Conservation (phyloP, 2,113 vertebrate genomes). For the Opisthocomus hoazin region DNA sequence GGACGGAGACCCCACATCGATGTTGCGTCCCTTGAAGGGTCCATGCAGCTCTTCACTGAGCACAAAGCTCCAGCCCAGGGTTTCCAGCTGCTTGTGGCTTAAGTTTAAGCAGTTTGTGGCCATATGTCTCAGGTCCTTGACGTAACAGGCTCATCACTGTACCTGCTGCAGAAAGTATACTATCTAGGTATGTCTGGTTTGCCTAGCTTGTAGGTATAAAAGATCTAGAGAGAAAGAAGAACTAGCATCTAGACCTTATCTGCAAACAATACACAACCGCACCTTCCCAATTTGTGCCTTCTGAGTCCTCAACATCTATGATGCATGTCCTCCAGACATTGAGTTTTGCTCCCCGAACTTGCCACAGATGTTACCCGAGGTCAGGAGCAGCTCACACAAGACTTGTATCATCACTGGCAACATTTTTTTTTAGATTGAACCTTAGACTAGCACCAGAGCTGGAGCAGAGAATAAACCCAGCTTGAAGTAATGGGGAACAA, state of each 20-base stretch:
- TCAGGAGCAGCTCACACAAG: not conserved
- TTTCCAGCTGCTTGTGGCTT: not conserved
- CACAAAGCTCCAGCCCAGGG: not conserved
- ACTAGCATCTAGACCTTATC: not conserved
- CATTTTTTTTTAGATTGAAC: not conserved
- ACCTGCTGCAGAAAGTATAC: not conserved
- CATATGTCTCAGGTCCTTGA: not conserved
- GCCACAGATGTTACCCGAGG: not conserved
- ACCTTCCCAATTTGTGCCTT: not conserved
- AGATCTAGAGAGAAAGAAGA: not conserved
- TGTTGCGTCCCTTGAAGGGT: not conserved
- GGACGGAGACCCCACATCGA: not conserved
- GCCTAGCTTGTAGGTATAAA: not conserved
- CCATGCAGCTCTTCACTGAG: not conserved
- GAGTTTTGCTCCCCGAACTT: not conserved
- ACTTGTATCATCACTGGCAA: not conserved
- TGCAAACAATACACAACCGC: not conserved
- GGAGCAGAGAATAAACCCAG: not conserved
- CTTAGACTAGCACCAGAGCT: not conserved
- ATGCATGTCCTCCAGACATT: not conserved
- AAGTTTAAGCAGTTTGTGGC: not conserved
- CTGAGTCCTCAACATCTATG: not conserved
- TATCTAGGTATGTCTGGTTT: not conserved
- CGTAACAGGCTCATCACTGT: not conserved
- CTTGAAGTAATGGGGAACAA: not conserved